Evolutionary conservation across 2,797 vertebrate species (phyloP).

Genomic region (Cynodonichthys magdalenae): DNA sequence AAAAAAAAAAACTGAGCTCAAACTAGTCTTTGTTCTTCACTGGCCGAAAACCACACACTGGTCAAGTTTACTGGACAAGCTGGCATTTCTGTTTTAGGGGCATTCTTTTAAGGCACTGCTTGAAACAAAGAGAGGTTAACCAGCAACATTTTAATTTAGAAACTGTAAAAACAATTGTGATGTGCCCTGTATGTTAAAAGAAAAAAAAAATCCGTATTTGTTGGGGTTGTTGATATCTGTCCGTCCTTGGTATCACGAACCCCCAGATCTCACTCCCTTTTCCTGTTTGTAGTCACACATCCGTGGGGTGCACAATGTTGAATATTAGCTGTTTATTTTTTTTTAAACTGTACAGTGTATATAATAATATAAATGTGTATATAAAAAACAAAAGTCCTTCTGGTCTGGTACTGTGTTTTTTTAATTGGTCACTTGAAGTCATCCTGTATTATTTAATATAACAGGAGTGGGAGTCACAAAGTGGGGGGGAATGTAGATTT

Average conservation of each 20-base stretch:
- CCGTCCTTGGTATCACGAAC: constrained; percentile 66
- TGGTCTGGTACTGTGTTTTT: constrained; percentile 61
- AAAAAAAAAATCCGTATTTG: constrained; percentile 58
- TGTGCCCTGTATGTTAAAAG: constrained; percentile 63
- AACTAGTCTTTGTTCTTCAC: constrained; percentile 33
- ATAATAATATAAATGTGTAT: constrained; percentile 83
- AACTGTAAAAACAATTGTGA: constrained; percentile 67
- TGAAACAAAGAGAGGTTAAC: constrained; percentile 72
- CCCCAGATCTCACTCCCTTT: constrained; percentile 55
- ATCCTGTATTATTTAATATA: too few species aligned
- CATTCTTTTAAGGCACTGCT: constrained; percentile 56
- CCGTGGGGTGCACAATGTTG: constrained; percentile 80
- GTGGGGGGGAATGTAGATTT: too few species aligned
- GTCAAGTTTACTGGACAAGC: constrained; percentile 38
- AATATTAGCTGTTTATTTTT: constrained; percentile 82
- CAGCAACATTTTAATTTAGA: constrained; percentile 70
- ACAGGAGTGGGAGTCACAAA: too few species aligned
- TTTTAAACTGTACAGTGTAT: constrained; percentile 83
- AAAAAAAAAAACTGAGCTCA: constrained; percentile 35
- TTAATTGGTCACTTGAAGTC: neutral
- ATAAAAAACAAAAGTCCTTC: constrained; percentile 75
- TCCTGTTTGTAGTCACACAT: constrained; percentile 73
- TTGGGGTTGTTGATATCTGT: constrained; percentile 72
- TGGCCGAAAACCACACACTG: constrained; percentile 38
- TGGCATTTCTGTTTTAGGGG: constrained; percentile 55